Percentiles rank a stretch among this genome's conserved stretches.
These are phyloP conservation scores for Nebria ingens DNA, from an alignment of 1,140 invertebrate genomes.

Conservation along the genomic window DNA sequence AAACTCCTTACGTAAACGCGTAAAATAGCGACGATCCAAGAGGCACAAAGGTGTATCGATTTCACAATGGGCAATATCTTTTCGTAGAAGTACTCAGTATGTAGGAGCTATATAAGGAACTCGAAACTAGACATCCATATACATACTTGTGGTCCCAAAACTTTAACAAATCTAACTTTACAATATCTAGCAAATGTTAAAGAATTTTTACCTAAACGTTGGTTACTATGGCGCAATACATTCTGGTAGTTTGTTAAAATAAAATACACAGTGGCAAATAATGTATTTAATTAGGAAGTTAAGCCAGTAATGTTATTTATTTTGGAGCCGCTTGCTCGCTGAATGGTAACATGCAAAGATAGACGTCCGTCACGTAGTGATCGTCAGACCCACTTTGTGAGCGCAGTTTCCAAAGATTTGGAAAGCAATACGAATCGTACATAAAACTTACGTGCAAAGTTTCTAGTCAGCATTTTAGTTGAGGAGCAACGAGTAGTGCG, in stretches of 20 bases:
- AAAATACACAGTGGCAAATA: not conserved
- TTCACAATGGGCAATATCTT: no score
- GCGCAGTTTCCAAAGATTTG: not conserved
- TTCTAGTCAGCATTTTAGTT: constrained; percentile 3
- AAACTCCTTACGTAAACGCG: not conserved
- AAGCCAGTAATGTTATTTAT: no score
- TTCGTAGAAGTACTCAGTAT: not conserved
- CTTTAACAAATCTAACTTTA: not conserved
- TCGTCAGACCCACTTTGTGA: not conserved
- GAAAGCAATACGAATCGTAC: not conserved
- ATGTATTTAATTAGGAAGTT: no score
- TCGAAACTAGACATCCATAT: no score
- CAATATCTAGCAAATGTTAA: not conserved
- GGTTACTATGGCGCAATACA: not conserved
- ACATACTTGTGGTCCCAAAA: not conserved
- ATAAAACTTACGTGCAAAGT: not conserved
- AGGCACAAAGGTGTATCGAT: no score
- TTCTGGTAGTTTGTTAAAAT: not conserved
- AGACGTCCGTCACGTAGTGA: not conserved
- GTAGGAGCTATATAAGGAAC: not conserved
- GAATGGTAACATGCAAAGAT: not conserved
- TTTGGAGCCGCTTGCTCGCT: no score
- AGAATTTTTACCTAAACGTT: not conserved
- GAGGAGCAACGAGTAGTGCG: not conserved
- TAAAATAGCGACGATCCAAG: no score